These are phyloP conservation scores for Hydraecia micacea DNA, from an alignment of 2,888 invertebrate genomes.

Conservation along the genomic window DNA sequence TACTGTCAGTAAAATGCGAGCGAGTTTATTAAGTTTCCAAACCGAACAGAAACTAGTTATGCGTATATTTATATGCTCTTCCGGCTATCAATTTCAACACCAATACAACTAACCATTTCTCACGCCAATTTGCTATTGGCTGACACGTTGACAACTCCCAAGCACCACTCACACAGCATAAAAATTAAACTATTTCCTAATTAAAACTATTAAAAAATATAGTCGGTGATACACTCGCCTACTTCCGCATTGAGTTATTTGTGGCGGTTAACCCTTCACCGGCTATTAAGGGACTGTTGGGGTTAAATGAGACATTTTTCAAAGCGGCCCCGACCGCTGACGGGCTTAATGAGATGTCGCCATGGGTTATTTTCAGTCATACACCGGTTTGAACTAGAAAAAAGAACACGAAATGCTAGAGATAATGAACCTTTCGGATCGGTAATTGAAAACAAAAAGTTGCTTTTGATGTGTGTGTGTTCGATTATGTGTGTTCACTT, in stretches of 20 bases:
- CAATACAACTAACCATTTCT: constrained; percentile 78
- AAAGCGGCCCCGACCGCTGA: constrained; percentile 84
- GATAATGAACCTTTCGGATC: constrained; percentile 73
- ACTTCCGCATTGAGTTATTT: constrained; percentile 89
- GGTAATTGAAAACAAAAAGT: constrained; percentile 76
- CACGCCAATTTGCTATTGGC: constrained; percentile 84
- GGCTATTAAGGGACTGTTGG: constrained; percentile 87
- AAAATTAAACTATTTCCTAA: constrained; percentile 90
- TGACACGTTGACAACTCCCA: constrained; percentile 76
- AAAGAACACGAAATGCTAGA: constrained; percentile 69
- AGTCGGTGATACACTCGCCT: constrained; percentile 79
- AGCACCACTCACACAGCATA: constrained; percentile 78
- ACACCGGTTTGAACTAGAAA: constrained; percentile 72
- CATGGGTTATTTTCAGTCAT: constrained; percentile 87
- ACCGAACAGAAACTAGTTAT: constrained; percentile 63
- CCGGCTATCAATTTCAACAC: constrained; percentile 71
- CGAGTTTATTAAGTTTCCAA: constrained; percentile 59
- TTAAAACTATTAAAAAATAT: constrained; percentile 89
- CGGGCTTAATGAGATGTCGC: constrained; percentile 89
- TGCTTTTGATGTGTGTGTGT: constrained; percentile 48
- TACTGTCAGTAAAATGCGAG: constrained; percentile 41
- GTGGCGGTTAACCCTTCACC: constrained; percentile 88
- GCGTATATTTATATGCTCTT: constrained; percentile 66
- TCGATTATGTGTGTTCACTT: constrained; percentile 24
- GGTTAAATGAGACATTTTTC: constrained; percentile 90